A percentile compares a stretch with the other conserved stretches of the same genome.
Evolutionary conservation across 2,113 vertebrate genomes (phyloP).

Genomic region (Peromyscus maniculatus): DNA sequence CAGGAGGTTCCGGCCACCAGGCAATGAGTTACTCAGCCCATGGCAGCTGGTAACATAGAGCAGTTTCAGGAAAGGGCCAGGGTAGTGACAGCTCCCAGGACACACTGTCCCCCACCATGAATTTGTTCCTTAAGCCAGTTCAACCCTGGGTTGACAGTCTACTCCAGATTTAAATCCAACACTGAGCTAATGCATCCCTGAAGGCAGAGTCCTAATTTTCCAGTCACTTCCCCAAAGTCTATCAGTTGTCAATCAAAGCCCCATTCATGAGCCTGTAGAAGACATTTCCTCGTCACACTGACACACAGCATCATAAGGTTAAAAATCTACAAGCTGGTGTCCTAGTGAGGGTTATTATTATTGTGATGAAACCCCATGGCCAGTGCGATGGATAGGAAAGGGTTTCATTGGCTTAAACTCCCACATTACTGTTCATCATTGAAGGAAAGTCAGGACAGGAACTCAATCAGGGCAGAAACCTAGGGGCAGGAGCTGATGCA

Average conservation of each 20-base stretch:
- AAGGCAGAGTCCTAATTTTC: not conserved
- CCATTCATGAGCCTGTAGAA: too few species aligned
- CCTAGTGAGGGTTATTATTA: not conserved
- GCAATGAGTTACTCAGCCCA: too few species aligned
- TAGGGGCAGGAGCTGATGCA: not conserved
- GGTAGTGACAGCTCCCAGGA: too few species aligned
- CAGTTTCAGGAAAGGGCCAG: not conserved
- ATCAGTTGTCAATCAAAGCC: not conserved
- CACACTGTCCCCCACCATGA: not conserved
- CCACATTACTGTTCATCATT: not conserved
- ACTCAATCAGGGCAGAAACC: not conserved
- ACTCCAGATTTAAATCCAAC: not conserved
- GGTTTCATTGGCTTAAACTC: not conserved
- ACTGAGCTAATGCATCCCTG: not conserved
- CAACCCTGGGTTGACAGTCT: not conserved
- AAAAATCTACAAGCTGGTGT: not conserved
- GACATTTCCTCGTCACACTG: not conserved
- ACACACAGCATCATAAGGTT: not conserved
- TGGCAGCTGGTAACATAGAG: not conserved
- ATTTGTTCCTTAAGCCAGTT: not conserved
- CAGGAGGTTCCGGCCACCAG: not conserved
- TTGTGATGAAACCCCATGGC: not conserved
- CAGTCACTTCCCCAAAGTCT: not conserved
- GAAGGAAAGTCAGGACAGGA: not conserved
- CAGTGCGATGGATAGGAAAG: not conserved